phyloP scores from a whole-genome alignment of 2,113 vertebrate genomes.

The Oriolus oriolus region DNA sequence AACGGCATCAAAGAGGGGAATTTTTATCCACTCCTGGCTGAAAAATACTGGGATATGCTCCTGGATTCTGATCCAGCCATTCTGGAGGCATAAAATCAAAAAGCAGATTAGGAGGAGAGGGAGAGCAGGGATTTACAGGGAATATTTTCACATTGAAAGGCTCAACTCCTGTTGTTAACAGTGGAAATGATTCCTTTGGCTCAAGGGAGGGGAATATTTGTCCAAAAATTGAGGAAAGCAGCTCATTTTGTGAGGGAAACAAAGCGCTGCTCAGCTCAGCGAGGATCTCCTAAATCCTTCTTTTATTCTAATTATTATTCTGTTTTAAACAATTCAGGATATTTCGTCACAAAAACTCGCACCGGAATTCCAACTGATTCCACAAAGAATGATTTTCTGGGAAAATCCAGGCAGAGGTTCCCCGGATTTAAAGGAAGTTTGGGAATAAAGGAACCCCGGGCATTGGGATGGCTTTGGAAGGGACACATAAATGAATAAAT shows the following conservation, averaged over 20 bases:
- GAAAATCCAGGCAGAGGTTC: neutral
- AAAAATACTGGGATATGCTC: neutral
- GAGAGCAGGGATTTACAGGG: neutral
- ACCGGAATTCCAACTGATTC: neutral
- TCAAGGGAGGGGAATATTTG: neutral
- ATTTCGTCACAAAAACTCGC: neutral
- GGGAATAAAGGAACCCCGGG: neutral
- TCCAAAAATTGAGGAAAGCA: neutral
- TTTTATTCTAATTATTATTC: neutral
- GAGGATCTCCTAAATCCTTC: neutral
- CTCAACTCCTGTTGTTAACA: neutral
- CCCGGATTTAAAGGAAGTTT: neutral
- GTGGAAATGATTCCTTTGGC: neutral
- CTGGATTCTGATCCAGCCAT: neutral
- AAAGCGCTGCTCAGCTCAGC: neutral
- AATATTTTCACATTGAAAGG: neutral
- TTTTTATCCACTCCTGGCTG: neutral
- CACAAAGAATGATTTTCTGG: neutral
- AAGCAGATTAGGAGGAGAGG: neutral
- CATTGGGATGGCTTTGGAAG: neutral
- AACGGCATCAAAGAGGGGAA: neutral
- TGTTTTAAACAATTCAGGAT: neutral
- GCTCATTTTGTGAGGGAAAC: neutral
- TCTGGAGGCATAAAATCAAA: neutral
- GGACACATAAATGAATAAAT: neutral